Percentiles rank a stretch among this genome's conserved stretches.
Conservation (phyloP, 2,113 vertebrate genomes). For the Meriones unguiculatus region DNA sequence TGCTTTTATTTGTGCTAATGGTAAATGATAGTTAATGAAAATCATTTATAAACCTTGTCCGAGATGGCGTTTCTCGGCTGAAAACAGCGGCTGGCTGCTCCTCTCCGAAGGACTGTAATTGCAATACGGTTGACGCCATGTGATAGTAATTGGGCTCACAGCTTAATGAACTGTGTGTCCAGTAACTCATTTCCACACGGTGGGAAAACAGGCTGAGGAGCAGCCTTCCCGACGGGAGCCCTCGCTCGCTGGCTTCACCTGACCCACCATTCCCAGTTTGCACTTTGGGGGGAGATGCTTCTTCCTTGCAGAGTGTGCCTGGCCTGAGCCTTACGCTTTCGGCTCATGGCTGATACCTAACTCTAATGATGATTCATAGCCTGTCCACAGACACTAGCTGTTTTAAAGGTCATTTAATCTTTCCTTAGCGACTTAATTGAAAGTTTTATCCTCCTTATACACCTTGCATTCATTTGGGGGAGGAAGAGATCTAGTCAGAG, state of each 20-base stretch:
- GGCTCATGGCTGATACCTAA: slow-evolving; percentile 60
- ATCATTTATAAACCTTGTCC: slow-evolving; percentile 88
- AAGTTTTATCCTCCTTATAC: slow-evolving; percentile 62
- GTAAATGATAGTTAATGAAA: slow-evolving; percentile 88
- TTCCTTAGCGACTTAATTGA: slow-evolving; percentile 75
- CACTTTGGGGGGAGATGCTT: slow-evolving; percentile 75
- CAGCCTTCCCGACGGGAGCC: slow-evolving; percentile 82
- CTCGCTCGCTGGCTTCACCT: slow-evolving; percentile 65
- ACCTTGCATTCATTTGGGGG: slow-evolving; percentile 54
- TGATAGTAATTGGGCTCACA: slow-evolving; percentile 89
- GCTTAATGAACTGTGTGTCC: slow-evolving; percentile 86
- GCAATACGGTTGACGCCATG: slow-evolving; percentile 80
- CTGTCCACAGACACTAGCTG: slow-evolving; percentile 76
- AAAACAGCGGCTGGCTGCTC: slow-evolving; percentile 84
- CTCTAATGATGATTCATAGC: slow-evolving; percentile 81
- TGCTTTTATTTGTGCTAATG: slow-evolving; percentile 89
- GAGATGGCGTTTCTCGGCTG: slow-evolving; percentile 85
- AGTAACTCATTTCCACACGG: slow-evolving; percentile 81
- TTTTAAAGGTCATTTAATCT: slow-evolving; percentile 85
- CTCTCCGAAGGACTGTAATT: slow-evolving; percentile 74
- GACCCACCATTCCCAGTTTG: slow-evolving; percentile 80
- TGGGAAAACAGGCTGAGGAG: slow-evolving; percentile 79
- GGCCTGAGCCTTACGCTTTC: slow-evolving; percentile 55
- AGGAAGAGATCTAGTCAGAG: not conserved
- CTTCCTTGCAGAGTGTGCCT: slow-evolving; percentile 60